phyloP scores from a whole-genome alignment of 2,888 invertebrate genomes.

The Bellardia bayeri region DNA sequence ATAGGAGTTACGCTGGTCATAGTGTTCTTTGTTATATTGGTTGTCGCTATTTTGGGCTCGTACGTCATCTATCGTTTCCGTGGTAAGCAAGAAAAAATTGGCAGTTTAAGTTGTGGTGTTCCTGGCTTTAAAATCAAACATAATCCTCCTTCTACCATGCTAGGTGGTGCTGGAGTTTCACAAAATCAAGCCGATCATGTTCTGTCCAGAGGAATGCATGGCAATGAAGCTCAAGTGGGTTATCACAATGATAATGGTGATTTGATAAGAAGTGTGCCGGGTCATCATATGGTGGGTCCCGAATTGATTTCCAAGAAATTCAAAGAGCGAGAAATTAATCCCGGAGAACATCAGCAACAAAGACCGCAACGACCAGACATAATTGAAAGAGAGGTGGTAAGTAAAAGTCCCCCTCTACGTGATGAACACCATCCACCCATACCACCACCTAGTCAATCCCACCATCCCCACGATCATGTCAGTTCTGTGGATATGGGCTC shows the following conservation, averaged over 20 bases:
- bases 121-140: slow-evolving; percentile 92
- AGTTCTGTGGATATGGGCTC: slow-evolving; percentile 91
- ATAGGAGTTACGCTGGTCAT: slow-evolving; percentile 97
- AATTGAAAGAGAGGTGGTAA: slow-evolving; percentile 94
- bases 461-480: slow-evolving; percentile 90
- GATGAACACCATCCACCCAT: slow-evolving; percentile 93
- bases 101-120: slow-evolving; percentile 87
- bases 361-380: slow-evolving; percentile 96
- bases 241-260: slow-evolving; percentile 90
- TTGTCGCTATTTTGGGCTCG: slow-evolving; percentile 94
- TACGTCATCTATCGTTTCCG: slow-evolving; percentile 96
- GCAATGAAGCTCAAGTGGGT: slow-evolving; percentile 87
- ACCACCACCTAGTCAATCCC: slow-evolving; percentile 89
- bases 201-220: slow-evolving; percentile 88
- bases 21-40: slow-evolving; percentile 95
- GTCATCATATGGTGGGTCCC: slow-evolving; percentile 92
- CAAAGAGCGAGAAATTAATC: slow-evolving; percentile 92
- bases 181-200: slow-evolving; percentile 89
- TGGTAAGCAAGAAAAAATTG: slow-evolving; percentile 93
- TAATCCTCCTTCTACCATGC: slow-evolving; percentile 87
- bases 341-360: slow-evolving; percentile 88
- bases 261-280: slow-evolving; percentile 90
- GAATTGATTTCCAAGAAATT: slow-evolving; percentile 95
- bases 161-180: slow-evolving; percentile 89
- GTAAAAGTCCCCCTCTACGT: slow-evolving; percentile 91